Evolutionary conservation across 2,888 invertebrate species (phyloP).

Genomic region (Drosophila nr. perissopoda): DNA sequence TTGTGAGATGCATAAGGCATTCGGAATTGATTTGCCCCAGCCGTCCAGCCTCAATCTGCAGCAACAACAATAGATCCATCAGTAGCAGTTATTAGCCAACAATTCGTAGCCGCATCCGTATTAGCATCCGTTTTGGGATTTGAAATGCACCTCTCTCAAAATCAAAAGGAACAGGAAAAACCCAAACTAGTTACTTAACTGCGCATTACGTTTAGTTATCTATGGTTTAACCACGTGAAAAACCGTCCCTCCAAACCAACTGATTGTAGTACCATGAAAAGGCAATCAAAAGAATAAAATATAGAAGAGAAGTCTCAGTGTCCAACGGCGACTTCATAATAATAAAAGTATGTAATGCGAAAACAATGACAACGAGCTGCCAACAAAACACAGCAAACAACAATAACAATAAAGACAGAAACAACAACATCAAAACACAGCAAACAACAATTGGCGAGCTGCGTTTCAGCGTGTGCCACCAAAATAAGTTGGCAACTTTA

Average conservation of each 20-base stretch:
- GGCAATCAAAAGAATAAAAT: conserved; percentile 34
- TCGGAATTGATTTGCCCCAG: conserved; percentile 1
- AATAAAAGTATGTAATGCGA: conserved; percentile 40
- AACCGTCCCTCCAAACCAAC: neutral
- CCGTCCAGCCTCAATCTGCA: conserved; percentile 19
- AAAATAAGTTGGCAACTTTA: conserved; percentile 56
- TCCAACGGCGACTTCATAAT: conserved; percentile 4
- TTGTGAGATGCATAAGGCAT: neutral
- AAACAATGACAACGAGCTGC: conserved; percentile 48
- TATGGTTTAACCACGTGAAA: neutral
- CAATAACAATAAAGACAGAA: conserved; percentile 4
- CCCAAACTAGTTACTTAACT: conserved; percentile 49
- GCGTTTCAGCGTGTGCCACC: conserved; percentile 11
- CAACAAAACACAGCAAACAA: conserved; percentile 19
- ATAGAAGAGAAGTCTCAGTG: neutral
- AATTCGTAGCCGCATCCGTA: conserved; percentile 25
- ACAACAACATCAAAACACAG: neutral
- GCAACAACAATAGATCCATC: neutral
- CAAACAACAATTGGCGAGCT: neutral
- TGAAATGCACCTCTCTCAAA: conserved; percentile 4
- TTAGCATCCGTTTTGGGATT: conserved; percentile 19
- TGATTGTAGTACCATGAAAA: neutral
- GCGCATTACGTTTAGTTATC: conserved; percentile 32
- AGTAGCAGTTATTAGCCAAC: conserved; percentile 21
- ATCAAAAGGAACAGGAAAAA: neutral